Evolutionary conservation across 64 coral and sea anemone species (phyloP), one percentile per base, ranked within the genome.

Genomic region (Orbicella faveolata): DNA sequence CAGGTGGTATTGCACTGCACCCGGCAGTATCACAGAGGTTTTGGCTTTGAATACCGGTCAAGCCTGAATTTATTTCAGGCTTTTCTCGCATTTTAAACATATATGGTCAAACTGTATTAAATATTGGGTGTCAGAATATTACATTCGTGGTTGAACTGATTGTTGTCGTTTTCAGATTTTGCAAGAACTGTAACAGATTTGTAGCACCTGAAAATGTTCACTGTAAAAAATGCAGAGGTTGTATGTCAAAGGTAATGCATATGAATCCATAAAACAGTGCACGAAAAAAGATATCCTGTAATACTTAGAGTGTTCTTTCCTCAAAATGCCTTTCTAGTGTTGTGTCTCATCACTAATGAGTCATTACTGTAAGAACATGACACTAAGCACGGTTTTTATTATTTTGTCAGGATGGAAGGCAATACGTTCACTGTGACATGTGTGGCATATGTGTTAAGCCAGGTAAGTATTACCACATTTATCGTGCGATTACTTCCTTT

Each of bases 391-490:
- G 18, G 17, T 52, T 52, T 64, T 1, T 36, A 35, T 26, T 88
- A 35, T 26, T 93, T 21, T 68, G 52, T 9, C 52, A 98, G 96
- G 93, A 98, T 88, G 96, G 96, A 6, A 84, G 96, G 52, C 81
- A 80, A 53, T 98, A 94, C 48, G 54, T 95, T 73, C 96, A 98
- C 44, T 98, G 96, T 81, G 77, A 83, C 52, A 59, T 72, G 61
- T 98, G 96, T 90, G 77, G 77, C 20, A 93, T 64, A 73, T 98
- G 96, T 92, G 96, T 98, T 53, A 98, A 98, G 75, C 93, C 93
- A 98, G 93, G 96, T 98, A 95, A 59, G 26, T 23, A 15, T 37
- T 52, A 53, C 25, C 14, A 61, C 61, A 65, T 12, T 81, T 30
- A 59, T 59, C 13, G 11, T 59, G 12, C 44, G 44, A 48, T 48